Evolutionary conservation across 2,113 vertebrate genomes (phyloP).

Genomic region (Pholis gunnellus): DNA sequence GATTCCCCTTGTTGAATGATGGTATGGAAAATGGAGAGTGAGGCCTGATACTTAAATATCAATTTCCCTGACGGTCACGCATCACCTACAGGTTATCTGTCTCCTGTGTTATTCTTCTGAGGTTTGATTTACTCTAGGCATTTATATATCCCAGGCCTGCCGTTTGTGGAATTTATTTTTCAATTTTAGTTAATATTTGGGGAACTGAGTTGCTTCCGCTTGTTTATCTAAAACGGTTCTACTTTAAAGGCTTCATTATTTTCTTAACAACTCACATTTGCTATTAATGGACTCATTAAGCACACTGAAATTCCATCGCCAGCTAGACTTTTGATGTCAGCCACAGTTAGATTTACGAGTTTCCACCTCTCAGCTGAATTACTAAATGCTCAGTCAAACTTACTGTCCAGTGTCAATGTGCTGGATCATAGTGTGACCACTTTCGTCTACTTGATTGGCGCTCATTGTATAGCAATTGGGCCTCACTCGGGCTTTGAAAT

Average conservation of each 20-base stretch:
- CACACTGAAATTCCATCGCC: slow-evolving; percentile 16
- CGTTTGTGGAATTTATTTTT: slow-evolving; percentile 29
- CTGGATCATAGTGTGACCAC: slow-evolving; percentile 19
- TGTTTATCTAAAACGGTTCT: slow-evolving; percentile 4
- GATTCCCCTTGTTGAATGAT: slow-evolving; percentile 64
- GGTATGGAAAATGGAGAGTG: slow-evolving; percentile 67
- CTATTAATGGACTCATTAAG: slow-evolving; percentile 31
- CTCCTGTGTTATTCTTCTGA: slow-evolving; percentile 51
- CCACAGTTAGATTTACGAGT: slow-evolving; percentile 20
- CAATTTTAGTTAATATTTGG: slow-evolving; percentile 10
- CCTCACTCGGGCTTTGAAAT: background rate
- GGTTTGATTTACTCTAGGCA: slow-evolving; percentile 35
- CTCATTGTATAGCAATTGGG: background rate
- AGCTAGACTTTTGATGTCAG: slow-evolving; percentile 37
- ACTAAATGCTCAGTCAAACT: slow-evolving; percentile 20
- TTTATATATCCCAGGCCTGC: background rate
- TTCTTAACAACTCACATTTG: background rate
- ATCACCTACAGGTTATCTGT: slow-evolving; percentile 66
- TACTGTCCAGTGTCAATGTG: slow-evolving; percentile 16
- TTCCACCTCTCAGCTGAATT: slow-evolving; percentile 12
- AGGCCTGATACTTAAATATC: slow-evolving; percentile 79
- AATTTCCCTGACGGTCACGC: slow-evolving; percentile 70
- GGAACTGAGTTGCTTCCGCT: background rate
- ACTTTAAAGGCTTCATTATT: background rate
- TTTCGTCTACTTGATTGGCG: slow-evolving; percentile 22